These are phyloP conservation scores for Callipepla californica DNA, from an alignment of 2,113 vertebrate species.

Conservation along the genomic window DNA sequence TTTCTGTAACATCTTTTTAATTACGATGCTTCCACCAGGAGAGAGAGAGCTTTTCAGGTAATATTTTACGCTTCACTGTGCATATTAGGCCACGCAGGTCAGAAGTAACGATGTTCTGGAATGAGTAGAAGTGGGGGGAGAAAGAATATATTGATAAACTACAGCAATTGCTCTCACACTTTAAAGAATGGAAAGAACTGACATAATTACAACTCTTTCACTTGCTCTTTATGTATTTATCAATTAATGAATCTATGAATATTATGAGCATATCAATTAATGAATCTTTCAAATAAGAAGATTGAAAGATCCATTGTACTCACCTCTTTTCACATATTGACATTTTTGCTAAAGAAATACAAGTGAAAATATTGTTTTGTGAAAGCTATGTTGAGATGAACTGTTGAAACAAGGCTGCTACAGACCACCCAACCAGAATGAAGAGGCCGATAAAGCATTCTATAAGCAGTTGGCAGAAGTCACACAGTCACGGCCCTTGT, in stretches of 20 bases:
- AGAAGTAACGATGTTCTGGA: background rate
- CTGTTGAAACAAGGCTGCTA: background rate
- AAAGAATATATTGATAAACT: background rate
- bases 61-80: background rate
- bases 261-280: background rate
- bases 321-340: background rate
- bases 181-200: background rate
- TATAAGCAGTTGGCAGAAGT: too few relatives aligned
- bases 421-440: too few relatives aligned
- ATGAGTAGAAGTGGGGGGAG: background rate
- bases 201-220: background rate
- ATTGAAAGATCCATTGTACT: background rate
- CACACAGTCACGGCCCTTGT: too few relatives aligned
- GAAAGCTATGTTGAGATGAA: background rate
- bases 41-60: background rate
- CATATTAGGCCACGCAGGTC: background rate
- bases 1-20: background rate
- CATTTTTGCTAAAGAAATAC: background rate
- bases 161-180: background rate
- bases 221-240: background rate
- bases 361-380: background rate
- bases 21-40: background rate
- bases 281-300: background rate
- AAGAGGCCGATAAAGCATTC: too few relatives aligned
- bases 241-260: background rate